Percentiles rank a stretch among this genome's conserved stretches.
phyloP scores from a whole-genome alignment of 2,797 vertebrate species.

The Trichosurus vulpecula region DNA sequence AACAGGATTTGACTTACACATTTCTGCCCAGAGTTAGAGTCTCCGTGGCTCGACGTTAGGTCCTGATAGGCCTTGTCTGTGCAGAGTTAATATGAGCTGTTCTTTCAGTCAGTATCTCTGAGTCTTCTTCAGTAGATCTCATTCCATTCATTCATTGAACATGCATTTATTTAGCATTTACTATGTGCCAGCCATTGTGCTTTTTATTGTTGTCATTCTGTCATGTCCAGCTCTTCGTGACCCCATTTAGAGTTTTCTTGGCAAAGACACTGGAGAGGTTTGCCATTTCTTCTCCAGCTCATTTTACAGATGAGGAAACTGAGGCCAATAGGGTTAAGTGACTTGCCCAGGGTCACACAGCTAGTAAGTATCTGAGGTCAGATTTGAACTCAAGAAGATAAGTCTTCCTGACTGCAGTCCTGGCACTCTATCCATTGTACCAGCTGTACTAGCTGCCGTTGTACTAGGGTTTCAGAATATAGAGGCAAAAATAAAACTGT shows the following conservation, averaged over 20 bases:
- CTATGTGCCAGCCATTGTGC: accelerated
- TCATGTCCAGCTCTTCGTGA: not conserved
- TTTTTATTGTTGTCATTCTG: not conserved
- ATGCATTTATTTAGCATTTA: not conserved
- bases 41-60: not conserved
- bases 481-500: not conserved
- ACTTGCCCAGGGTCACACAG: not conserved
- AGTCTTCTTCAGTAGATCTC: not conserved
- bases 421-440: not conserved
- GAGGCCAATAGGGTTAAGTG: not conserved
- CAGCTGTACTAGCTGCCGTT: not conserved
- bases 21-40: not conserved
- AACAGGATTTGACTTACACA: not conserved
- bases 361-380: not conserved
- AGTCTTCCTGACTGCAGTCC: not conserved
- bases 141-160: not conserved
- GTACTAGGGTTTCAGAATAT: not conserved
- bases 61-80: not conserved
- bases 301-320: not conserved
- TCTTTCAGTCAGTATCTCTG: not conserved
- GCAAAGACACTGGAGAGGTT: not conserved
- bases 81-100: not conserved
- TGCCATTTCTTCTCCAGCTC: not conserved
- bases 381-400: not conserved
- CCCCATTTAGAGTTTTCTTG: not conserved